Evolutionary conservation across 1,140 invertebrate species (phyloP).

Genomic region (Geopemphigus sp.): DNA sequence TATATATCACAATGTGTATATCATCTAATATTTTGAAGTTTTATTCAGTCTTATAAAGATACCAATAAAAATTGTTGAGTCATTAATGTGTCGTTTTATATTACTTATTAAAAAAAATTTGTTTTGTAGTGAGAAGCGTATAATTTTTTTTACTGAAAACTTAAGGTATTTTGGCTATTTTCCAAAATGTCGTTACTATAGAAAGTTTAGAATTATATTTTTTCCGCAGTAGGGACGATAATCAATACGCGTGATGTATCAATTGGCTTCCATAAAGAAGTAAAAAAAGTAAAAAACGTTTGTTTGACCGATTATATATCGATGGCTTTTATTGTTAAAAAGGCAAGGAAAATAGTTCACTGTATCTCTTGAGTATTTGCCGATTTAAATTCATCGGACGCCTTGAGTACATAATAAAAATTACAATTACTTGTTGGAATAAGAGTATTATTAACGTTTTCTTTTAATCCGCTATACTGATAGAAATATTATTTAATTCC

Average conservation of each 20-base stretch:
- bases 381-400: background rate
- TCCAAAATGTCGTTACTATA: background rate
- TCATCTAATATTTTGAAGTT: background rate
- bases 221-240: background rate
- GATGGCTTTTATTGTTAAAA: constrained; percentile 13
- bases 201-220: constrained; percentile 2
- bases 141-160: background rate
- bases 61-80: background rate
- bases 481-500: too few species aligned
- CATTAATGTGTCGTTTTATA: background rate
- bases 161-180: constrained; percentile 10
- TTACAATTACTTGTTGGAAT: constrained; percentile 21
- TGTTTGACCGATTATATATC: constrained; percentile 2
- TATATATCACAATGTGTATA: background rate
- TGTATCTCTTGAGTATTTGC: constrained; percentile 1
- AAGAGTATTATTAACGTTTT: background rate
- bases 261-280: constrained; percentile 8
- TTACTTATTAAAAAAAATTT: background rate
- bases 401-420: background rate
- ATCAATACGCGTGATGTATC: constrained; percentile 3
- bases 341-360: background rate
- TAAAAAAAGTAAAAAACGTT: background rate
- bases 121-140: background rate
- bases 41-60: background rate
- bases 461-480: background rate